A percentile compares a stretch with the other conserved stretches of the same genome.
Evolutionary conservation across 2,888 invertebrate genomes (phyloP).

Genomic region (Drosophila eohydei): DNA sequence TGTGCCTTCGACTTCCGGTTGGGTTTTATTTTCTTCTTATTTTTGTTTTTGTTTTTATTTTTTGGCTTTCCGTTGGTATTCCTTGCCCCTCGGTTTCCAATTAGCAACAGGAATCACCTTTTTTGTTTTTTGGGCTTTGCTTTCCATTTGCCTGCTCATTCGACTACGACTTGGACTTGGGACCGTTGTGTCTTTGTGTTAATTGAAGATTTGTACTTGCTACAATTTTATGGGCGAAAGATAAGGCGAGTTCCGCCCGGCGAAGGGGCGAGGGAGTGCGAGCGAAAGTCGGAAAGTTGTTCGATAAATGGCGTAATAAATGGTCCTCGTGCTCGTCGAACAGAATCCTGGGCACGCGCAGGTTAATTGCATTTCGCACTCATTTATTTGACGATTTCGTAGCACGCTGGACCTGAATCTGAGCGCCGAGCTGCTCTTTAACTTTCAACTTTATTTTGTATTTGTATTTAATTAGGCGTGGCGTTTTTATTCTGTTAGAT

Average conservation of each 20-base stretch:
- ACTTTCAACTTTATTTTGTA: constrained; percentile 29
- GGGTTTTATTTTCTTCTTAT: constrained; percentile 1
- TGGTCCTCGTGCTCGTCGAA: constrained; percentile 38
- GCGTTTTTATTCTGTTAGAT: constrained; percentile 47
- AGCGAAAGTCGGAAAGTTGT: constrained; percentile 47
- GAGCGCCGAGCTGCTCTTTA: constrained; percentile 33
- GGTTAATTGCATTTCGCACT: constrained; percentile 76
- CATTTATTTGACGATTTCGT: constrained; percentile 65
- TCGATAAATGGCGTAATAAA: constrained; percentile 65
- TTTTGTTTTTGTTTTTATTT: constrained; percentile 1
- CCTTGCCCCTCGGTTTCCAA: constrained; percentile 71
- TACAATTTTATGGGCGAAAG: constrained; percentile 65
- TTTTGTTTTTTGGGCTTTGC: constrained; percentile 28
- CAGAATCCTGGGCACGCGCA: constrained; percentile 68
- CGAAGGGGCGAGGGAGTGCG: background rate
- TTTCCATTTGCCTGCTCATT: constrained; percentile 24
- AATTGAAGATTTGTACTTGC: constrained; percentile 76
- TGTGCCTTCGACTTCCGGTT: constrained; percentile 55
- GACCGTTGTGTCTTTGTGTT: constrained; percentile 55
- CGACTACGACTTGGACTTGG: constrained; percentile 14
- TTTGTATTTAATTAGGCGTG: constrained; percentile 61
- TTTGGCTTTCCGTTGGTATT: constrained; percentile 3
- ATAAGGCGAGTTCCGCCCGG: constrained; percentile 31
- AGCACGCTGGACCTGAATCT: constrained; percentile 4
- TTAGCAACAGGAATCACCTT: constrained; percentile 80